Conservation (phyloP, 1,140 invertebrate genomes). For the Anastrepha obliqua region DNA sequence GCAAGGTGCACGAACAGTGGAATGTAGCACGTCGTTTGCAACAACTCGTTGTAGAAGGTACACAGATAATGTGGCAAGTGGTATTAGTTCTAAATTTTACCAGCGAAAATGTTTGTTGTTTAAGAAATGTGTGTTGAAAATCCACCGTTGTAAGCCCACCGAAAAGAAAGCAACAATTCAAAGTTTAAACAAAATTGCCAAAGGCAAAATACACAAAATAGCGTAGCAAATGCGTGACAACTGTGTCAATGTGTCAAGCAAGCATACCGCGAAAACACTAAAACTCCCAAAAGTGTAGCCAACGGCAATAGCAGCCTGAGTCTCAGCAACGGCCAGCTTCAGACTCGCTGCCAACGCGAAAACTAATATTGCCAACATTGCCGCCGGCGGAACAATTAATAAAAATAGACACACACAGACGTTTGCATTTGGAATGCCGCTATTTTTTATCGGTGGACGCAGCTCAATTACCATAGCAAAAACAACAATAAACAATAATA, state of each 20-base stretch:
- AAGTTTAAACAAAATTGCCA: background rate
- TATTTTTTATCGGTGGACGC: conserved; percentile 8
- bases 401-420: background rate
- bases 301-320: background rate
- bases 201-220: background rate
- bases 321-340: background rate
- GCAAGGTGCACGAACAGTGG: background rate
- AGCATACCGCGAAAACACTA: background rate
- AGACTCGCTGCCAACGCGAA: conserved; percentile 9
- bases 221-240: background rate
- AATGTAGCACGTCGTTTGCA: background rate
- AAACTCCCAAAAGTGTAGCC: background rate
- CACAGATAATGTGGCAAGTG: background rate
- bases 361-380: conserved; percentile 20
- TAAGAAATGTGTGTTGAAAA: background rate
- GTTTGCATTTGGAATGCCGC: background rate
- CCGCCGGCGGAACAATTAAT: conserved; percentile 29
- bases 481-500: background rate
- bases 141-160: too few species aligned
- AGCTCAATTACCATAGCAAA: background rate
- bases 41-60: background rate
- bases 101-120: too few species aligned
- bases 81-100: background rate
- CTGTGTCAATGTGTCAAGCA: conserved; percentile 21
- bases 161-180: too few species aligned